phyloP scores from a whole-genome alignment of 2,113 vertebrate species.

The Cairina moschata region DNA sequence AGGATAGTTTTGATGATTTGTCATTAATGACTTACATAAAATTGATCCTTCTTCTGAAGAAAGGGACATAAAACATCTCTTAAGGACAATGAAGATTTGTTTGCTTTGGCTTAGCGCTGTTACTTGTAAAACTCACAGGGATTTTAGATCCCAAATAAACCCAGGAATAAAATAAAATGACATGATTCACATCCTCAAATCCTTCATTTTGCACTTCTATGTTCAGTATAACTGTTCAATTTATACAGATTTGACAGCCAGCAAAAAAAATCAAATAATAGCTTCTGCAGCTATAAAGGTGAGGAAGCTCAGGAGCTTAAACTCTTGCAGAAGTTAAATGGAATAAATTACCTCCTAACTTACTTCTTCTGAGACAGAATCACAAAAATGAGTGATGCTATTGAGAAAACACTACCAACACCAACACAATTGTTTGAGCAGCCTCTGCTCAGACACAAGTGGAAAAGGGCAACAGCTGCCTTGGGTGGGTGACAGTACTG shows the following conservation, averaged over 20 bases:
- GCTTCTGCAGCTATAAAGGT: not conserved
- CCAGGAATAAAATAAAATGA: not conserved
- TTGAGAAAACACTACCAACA: not conserved
- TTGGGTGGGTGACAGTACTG: accelerated
- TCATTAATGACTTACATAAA: not conserved
- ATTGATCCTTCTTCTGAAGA: not conserved
- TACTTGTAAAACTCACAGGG: not conserved
- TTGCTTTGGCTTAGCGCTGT: not conserved
- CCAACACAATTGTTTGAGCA: too few species aligned
- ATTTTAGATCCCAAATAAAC: not conserved
- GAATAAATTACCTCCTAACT: not conserved
- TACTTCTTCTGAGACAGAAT: not conserved
- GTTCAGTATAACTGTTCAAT: not conserved
- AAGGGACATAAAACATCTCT: not conserved
- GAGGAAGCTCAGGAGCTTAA: not conserved
- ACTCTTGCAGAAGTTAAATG: not conserved
- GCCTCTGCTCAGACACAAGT: not conserved
- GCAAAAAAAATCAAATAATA: not conserved
- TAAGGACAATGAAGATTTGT: not conserved
- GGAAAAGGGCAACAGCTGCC: not conserved
- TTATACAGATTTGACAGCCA: not conserved
- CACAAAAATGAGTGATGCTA: not conserved
- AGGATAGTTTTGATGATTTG: not conserved
- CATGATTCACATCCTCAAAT: not conserved
- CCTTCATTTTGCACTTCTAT: not conserved